phyloP scores from a whole-genome alignment of 2,797 vertebrate species.

The Dallia pectoralis region DNA sequence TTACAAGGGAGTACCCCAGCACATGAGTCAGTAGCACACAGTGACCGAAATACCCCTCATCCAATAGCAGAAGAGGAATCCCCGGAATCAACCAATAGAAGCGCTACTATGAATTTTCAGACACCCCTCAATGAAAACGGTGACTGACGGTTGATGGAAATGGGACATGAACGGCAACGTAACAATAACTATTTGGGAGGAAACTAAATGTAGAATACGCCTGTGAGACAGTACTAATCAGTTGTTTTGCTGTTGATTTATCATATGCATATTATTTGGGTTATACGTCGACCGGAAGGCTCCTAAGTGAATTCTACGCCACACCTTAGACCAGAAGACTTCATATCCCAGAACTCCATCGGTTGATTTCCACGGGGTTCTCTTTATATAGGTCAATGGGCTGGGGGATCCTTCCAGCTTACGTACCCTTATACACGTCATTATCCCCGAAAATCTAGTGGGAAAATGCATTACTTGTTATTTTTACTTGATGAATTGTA shows the following conservation, averaged over 20 bases:
- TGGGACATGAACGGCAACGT: neutral
- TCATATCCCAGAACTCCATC: conserved; percentile 52
- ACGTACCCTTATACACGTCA: too few species aligned
- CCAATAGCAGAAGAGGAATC: conserved; percentile 53
- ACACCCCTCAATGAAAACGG: conserved; percentile 29
- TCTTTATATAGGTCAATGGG: conserved; percentile 26
- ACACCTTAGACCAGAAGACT: conserved; percentile 63
- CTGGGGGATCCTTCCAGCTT: neutral
- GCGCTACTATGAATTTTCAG: neutral
- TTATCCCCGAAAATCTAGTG: too few species aligned
- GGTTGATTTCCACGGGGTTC: neutral
- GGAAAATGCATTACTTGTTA: too few species aligned
- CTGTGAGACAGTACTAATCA: neutral
- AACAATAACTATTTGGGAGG: conserved; percentile 7
- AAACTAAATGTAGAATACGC: too few species aligned
- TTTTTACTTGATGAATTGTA: too few species aligned
- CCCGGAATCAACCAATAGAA: conserved; percentile 52
- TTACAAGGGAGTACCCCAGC: conserved; percentile 48
- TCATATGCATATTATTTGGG: neutral
- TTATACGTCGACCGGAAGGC: conserved; percentile 1
- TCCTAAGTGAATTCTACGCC: conserved; percentile 42
- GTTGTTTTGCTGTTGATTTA: neutral
- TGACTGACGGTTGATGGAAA: conserved; percentile 42
- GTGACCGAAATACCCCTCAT: conserved; percentile 34
- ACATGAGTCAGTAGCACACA: conserved; percentile 50